These are phyloP conservation scores for Acanthosoma haemorrhoidale DNA, from an alignment of 2,888 invertebrate species.

Conservation along the genomic window DNA sequence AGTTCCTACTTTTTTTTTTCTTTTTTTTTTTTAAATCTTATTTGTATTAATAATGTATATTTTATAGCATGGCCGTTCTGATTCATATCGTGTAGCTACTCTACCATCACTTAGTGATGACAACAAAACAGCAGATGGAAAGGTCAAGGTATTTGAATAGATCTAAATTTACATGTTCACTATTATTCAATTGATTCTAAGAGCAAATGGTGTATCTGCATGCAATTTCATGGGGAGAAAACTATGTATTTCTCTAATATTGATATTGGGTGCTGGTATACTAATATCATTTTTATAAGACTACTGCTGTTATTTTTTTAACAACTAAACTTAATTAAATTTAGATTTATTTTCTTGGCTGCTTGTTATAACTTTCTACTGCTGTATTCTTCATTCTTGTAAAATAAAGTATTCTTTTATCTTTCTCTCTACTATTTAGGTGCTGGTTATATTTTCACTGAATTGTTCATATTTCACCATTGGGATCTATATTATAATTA, in stretches of 20 bases:
- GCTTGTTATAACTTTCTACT: neutral
- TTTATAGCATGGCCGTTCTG: constrained; percentile 77
- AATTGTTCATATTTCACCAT: too few species aligned
- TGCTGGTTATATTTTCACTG: too few species aligned
- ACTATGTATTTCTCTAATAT: too few species aligned
- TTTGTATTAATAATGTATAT: neutral
- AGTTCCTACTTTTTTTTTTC: neutral
- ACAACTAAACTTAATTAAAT: neutral
- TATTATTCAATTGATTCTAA: neutral
- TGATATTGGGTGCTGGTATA: neutral
- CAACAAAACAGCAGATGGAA: constrained; percentile 92
- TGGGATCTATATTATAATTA: too few species aligned
- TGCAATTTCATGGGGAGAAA: neutral
- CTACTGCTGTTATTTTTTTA: neutral
- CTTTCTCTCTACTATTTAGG: too few species aligned
- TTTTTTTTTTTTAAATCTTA: neutral
- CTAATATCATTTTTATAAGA: neutral
- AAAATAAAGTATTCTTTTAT: too few species aligned
- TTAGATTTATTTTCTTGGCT: neutral
- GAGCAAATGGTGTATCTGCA: neutral
- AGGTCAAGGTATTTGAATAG: constrained; percentile 66
- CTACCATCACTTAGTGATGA: constrained; percentile 87
- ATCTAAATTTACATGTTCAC: constrained; percentile 13
- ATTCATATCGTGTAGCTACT: constrained; percentile 96
- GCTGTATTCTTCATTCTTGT: neutral